Percentiles rank a stretch among this genome's conserved stretches.
Conservation (phyloP, 2,797 vertebrate species). For the Sardinella longiceps region DNA sequence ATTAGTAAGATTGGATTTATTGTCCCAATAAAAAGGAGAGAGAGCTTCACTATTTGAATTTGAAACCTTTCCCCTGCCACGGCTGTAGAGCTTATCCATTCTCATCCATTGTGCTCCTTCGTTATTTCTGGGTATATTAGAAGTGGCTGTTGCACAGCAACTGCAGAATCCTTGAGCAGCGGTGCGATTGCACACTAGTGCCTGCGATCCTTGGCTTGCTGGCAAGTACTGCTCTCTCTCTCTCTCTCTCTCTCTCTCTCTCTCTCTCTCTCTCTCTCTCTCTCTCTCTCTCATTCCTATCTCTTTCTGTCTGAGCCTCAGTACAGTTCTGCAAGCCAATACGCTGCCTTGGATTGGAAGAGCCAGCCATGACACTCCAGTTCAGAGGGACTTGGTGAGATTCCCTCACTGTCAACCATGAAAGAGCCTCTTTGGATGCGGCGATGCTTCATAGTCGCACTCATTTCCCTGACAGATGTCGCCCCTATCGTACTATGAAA, state of each 20-base stretch:
- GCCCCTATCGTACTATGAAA: background rate
- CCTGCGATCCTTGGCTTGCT: background rate
- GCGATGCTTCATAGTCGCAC: background rate
- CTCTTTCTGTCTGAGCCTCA: background rate
- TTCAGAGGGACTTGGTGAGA: constrained; percentile 27
- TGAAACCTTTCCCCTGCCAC: background rate
- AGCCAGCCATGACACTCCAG: constrained; percentile 15
- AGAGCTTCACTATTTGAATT: background rate
- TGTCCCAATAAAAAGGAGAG: background rate
- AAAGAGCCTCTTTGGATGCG: background rate
- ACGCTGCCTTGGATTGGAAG: constrained; percentile 8
- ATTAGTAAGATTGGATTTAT: background rate
- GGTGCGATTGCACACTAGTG: constrained; percentile 3
- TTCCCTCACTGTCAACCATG: constrained; percentile 23
- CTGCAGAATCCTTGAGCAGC: constrained; percentile 22
- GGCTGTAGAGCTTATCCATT: background rate
- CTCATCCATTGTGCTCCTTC: constrained; percentile 18
- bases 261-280: background rate
- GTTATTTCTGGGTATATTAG: constrained; percentile 22
- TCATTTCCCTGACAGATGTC: constrained; percentile 22
- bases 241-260: background rate
- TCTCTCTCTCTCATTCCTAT: background rate
- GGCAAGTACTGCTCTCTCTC: background rate
- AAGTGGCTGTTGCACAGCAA: constrained; percentile 22
- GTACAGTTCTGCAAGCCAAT: background rate